A percentile compares a stretch with the other conserved stretches of the same genome.
These are phyloP conservation scores for Galerucella nymphaeae DNA, from an alignment of 2,888 invertebrate species.

Conservation along the genomic window DNA sequence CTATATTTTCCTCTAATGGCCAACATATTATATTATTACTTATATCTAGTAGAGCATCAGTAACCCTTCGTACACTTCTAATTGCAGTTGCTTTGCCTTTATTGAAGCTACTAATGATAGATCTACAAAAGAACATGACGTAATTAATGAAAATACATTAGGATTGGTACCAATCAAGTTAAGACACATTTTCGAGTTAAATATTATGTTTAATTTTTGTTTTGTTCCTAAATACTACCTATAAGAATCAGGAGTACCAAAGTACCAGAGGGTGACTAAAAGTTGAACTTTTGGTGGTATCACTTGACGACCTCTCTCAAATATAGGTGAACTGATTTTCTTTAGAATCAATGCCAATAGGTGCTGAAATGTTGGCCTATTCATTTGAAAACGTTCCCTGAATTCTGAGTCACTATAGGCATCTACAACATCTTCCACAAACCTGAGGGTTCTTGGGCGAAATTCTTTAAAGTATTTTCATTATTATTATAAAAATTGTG, in stretches of 20 bases:
- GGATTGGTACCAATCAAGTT: conserved; percentile 14
- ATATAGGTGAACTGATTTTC: conserved; percentile 18
- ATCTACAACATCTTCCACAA: conserved; percentile 30
- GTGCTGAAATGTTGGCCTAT: conserved; percentile 30
- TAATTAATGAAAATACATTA: conserved; percentile 17
- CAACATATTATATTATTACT: no score
- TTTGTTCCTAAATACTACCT: conserved; percentile 12
- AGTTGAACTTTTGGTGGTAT: conserved; percentile 24
- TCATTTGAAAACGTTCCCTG: conserved; percentile 26
- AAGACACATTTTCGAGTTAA: conserved; percentile 19
- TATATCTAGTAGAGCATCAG: no score
- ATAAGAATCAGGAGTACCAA: conserved; percentile 22
- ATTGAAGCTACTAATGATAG: conserved; percentile 31
- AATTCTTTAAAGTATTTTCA: conserved; percentile 15
- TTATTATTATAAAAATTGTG: conserved; percentile 21
- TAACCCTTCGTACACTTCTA: no score
- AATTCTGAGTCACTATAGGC: conserved; percentile 28
- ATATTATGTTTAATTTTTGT: conserved; percentile 1
- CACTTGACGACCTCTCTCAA: conserved; percentile 26
- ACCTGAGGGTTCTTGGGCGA: conserved; percentile 17
- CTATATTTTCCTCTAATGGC: no score
- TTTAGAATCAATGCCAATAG: conserved; percentile 28
- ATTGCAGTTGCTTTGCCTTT: conserved; percentile 34
- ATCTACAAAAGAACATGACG: conserved; percentile 21
- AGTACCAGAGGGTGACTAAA: conserved; percentile 16